Evolutionary conservation across 2,113 vertebrate species (phyloP).

Genomic region (Cariama cristata): DNA sequence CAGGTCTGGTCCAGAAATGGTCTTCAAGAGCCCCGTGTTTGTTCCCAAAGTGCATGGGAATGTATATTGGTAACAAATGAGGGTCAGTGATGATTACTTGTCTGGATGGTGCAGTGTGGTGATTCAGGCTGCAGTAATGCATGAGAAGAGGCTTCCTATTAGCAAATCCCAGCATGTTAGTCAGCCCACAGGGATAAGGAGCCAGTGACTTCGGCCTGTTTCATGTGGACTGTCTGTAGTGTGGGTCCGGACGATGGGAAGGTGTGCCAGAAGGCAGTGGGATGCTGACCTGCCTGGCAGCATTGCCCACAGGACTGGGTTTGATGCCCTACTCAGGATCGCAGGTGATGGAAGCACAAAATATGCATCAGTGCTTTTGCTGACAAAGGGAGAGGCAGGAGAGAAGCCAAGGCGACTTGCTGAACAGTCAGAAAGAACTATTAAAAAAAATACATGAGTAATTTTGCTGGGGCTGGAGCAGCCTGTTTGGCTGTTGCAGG

Average conservation of each 20-base stretch:
- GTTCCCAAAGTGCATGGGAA: not conserved
- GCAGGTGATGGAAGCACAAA: rapidly evolving
- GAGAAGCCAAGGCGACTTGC: too few relatives aligned
- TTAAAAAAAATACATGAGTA: rapidly evolving
- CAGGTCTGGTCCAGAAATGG: not conserved
- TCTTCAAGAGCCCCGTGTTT: not conserved
- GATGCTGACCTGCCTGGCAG: rapidly evolving
- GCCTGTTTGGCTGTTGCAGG: rapidly evolving
- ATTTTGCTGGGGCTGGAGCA: not conserved
- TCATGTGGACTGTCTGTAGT: rapidly evolving
- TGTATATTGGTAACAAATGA: not conserved
- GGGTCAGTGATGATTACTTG: not conserved
- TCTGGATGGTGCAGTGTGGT: not conserved
- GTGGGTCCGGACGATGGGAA: rapidly evolving
- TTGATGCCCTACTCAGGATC: too few relatives aligned
- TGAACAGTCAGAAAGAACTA: not conserved
- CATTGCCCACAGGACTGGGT: rapidly evolving
- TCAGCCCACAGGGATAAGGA: rapidly evolving
- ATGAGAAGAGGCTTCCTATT: not conserved
- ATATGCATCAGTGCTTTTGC: not conserved
- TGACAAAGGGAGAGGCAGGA: not conserved
- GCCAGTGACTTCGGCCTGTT: not conserved
- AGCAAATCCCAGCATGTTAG: not conserved
- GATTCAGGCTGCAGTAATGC: not conserved
- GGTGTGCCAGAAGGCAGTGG: rapidly evolving